phyloP scores from a whole-genome alignment of 1,140 invertebrate species.

The Maniola jurtina region DNA sequence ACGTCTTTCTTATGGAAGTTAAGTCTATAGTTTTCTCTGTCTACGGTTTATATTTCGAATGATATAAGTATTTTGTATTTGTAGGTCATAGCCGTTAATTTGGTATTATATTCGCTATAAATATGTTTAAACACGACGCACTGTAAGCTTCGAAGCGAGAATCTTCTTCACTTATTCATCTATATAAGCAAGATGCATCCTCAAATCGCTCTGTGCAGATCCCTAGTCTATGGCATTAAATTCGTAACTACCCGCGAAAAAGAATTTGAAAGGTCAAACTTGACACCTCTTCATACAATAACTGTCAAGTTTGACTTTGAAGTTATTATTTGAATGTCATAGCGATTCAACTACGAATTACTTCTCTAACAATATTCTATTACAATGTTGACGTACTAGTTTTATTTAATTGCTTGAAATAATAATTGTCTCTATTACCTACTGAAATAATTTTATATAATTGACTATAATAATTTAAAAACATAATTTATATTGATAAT shows the following conservation, averaged over 20 bases:
- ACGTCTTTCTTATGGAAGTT: not conserved
- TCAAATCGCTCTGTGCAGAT: slow-evolving; percentile 11
- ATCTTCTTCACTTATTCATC: slow-evolving; percentile 67
- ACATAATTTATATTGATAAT: slow-evolving; percentile 61
- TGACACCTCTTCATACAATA: not conserved
- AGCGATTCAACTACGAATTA: not conserved
- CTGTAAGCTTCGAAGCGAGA: slow-evolving; percentile 26
- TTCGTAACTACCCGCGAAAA: not conserved
- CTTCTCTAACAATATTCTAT: slow-evolving; percentile 28
- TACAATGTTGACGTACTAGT: slow-evolving; percentile 31
- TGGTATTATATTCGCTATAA: slow-evolving; percentile 34
- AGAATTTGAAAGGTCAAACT: not conserved
- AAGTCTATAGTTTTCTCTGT: not conserved
- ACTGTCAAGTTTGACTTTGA: too few species aligned
- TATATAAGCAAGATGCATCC: slow-evolving; percentile 65
- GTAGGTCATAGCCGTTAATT: slow-evolving; percentile 41
- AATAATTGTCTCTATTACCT: slow-evolving; percentile 45
- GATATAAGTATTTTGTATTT: slow-evolving; percentile 29
- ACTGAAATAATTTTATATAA: slow-evolving; percentile 47
- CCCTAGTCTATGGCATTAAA: not conserved
- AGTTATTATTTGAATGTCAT: not conserved
- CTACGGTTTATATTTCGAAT: slow-evolving; percentile 36
- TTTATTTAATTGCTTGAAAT: slow-evolving; percentile 50
- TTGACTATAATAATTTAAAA: slow-evolving; percentile 58
- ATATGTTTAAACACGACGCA: slow-evolving; percentile 11